A percentile compares a stretch with the other conserved stretches of the same genome.
phyloP scores from a whole-genome alignment of 2,113 vertebrate genomes.

The Tachuris rubrigastra region DNA sequence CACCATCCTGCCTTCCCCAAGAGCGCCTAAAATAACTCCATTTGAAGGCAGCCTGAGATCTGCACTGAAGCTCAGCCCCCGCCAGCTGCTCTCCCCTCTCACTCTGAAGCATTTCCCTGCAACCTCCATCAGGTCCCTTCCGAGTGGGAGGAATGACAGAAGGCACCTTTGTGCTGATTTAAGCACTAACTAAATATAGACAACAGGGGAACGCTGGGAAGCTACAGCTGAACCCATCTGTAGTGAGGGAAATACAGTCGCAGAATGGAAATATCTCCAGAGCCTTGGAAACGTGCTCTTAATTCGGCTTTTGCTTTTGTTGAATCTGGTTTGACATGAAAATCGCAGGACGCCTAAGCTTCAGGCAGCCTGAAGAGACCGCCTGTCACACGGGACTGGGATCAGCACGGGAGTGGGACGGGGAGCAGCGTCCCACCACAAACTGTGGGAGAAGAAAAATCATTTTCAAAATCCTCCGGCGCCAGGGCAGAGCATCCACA shows the following conservation, averaged over 20 bases:
- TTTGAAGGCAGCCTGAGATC: neutral
- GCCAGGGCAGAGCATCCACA: neutral
- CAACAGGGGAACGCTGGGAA: neutral
- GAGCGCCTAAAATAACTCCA: neutral
- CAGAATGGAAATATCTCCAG: neutral
- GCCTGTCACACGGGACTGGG: neutral
- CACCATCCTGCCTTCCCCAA: neutral
- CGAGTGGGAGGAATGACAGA: neutral
- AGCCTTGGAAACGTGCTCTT: neutral
- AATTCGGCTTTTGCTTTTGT: neutral
- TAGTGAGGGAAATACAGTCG: neutral
- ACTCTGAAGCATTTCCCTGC: neutral
- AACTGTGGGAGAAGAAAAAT: neutral
- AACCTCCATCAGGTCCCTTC: neutral
- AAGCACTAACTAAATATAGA: constrained; percentile 39
- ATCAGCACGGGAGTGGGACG: neutral
- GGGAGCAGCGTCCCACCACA: neutral
- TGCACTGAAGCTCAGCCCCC: neutral
- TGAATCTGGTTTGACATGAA: neutral
- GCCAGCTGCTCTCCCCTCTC: constrained; percentile 8
- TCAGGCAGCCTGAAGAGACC: neutral
- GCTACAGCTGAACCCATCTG: constrained; percentile 23
- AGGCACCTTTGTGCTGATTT: constrained; percentile 45
- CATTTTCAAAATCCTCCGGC: neutral
- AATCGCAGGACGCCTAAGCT: neutral